Conservation (phyloP, 2,113 vertebrate genomes). For the Butorides virescens region DNA sequence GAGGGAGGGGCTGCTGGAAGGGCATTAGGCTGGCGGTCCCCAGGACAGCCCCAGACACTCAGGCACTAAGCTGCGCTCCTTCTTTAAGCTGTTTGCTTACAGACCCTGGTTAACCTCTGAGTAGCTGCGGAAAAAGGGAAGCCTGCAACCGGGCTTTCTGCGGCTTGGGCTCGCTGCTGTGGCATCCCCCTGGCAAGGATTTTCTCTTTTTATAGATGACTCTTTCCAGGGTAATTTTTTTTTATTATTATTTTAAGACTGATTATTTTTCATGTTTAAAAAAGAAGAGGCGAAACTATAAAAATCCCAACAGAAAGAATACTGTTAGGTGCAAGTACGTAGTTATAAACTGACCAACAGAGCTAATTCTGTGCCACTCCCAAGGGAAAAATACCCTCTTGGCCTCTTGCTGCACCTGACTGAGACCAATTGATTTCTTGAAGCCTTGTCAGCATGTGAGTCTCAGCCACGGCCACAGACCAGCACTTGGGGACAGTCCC, state of each 20-base stretch:
- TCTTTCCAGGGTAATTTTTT: not conserved
- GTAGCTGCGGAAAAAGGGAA: not conserved
- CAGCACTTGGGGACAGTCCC: fast-evolving
- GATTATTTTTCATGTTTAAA: conserved; percentile 32
- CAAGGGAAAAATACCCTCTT: not conserved
- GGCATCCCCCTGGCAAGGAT: not conserved
- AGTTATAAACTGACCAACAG: conserved; percentile 25
- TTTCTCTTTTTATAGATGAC: conserved; percentile 28
- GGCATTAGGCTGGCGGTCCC: conserved; percentile 18
- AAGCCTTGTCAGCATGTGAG: fast-evolving
- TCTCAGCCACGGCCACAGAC: not conserved
- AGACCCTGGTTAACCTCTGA: conserved; percentile 61
- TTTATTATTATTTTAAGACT: conserved; percentile 29
- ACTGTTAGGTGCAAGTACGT: not conserved
- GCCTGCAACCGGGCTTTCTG: not conserved
- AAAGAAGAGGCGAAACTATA: conserved; percentile 28
- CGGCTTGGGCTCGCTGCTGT: not conserved
- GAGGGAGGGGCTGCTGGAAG: conserved; percentile 14
- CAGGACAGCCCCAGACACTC: not conserved
- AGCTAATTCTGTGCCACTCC: not conserved
- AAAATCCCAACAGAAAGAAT: conserved; percentile 44
- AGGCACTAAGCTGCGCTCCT: conserved; percentile 45
- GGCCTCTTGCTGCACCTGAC: not conserved
- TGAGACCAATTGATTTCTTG: not conserved
- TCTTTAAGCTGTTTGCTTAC: conserved; percentile 60